Base-by-base conservation (phyloP, 2,888 invertebrate species). In the Apotomis turbidana region DNA sequence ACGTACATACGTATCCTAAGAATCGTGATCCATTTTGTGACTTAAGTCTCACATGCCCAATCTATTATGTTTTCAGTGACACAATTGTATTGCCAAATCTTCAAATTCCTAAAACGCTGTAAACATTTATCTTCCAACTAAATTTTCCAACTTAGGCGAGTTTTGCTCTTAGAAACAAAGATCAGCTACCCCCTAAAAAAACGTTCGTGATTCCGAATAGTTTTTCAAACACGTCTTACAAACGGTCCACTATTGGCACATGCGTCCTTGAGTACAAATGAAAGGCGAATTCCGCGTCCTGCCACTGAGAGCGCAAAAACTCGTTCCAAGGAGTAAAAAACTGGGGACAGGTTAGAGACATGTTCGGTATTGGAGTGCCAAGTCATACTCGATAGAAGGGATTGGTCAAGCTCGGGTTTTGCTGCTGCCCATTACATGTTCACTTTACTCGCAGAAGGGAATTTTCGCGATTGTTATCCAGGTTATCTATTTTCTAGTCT, bases 201-300 rank as follows among this genome's bases (percentile, higher is more conserved):
- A 8, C 12, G 38, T 62, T 62, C 63, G 36, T 9, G 38, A n/a
- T 41, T 63, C 54, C 52, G 41, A 54, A 57, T 12, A 66, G 60
- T 60, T 67, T n/a, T 70, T 52, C 44, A 60, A 66, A 36, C 44
- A 27, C 8, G 13, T 55, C 15, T 52, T 49, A 49, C 5, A 60
- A 38, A 46, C 58, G 59, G n/a, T 60, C 15, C 59, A 46, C 62
- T 60, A 64, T 59, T 54, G 12, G 60, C 41, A 36, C 51, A 44
- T 9, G 38, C 81, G 83, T 84, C 85, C 83, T 85, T 85, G 85
- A 77, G 76, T 75, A 74, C 78, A 76, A 70, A 79, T 78, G 80
- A 81, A 78, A 80, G 72, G 81, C 79, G 79, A 77, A 80, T 78
- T 77, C 77, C 77, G 76, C 74, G 36, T 58, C 68, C 71, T 44